Conservation (phyloP, 2,113 vertebrate genomes). For the Herpetotheres cachinnans region DNA sequence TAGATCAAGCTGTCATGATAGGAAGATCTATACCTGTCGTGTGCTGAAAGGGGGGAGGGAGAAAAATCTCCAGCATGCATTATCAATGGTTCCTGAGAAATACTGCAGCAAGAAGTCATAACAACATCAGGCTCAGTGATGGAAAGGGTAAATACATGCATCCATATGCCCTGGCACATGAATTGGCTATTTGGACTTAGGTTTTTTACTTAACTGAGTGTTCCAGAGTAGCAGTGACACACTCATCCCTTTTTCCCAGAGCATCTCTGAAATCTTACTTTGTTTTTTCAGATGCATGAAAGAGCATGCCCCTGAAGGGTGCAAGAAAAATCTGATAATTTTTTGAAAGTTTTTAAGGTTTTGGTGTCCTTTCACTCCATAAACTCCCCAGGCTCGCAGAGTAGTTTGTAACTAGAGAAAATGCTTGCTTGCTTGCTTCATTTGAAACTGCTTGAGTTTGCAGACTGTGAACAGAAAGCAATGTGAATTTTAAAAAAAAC, state of each 20-base stretch:
- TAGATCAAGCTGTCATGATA: not conserved
- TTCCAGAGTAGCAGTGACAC: not conserved
- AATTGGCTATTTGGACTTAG: not conserved
- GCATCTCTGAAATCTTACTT: not conserved
- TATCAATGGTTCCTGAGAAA: not conserved
- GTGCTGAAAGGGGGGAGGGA: not conserved
- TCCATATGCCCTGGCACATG: not conserved
- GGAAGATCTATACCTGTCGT: not conserved
- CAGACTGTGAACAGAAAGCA: not conserved
- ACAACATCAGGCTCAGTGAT: not conserved
- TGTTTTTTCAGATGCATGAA: not conserved
- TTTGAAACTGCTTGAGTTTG: not conserved
- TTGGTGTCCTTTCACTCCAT: not conserved
- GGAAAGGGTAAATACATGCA: not conserved
- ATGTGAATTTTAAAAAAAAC: not conserved
- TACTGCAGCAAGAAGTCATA: not conserved
- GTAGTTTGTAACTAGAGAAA: not conserved
- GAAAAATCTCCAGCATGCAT: not conserved
- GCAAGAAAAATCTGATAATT: not conserved
- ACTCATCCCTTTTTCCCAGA: not conserved
- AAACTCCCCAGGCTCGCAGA: not conserved
- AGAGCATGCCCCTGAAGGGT: not conserved
- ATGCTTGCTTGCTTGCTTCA: not conserved
- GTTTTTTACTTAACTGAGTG: not conserved
- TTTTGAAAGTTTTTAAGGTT: not conserved